Evolutionary conservation across 2,113 vertebrate genomes (phyloP).

Genomic region (Entosphenus tridentatus): DNA sequence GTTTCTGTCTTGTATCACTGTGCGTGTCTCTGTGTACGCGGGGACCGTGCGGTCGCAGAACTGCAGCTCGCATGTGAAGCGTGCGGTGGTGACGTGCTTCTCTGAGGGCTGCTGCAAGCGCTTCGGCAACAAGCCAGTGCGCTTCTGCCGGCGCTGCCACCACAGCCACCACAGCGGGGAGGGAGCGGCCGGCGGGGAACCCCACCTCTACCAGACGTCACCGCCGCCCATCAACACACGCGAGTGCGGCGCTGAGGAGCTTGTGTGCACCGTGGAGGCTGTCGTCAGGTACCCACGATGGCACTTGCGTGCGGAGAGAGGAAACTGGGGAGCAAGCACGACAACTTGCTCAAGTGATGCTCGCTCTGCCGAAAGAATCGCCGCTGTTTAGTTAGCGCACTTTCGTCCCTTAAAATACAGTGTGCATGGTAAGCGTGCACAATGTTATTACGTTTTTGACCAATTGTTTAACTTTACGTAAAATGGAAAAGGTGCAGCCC

Average conservation of each 20-base stretch:
- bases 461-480: too few relatives aligned
- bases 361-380: too few relatives aligned
- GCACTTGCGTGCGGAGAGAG: too few relatives aligned
- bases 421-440: too few relatives aligned
- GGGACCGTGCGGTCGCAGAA: constrained; percentile 28
- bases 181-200: constrained; percentile 49
- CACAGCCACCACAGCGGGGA: constrained; percentile 91
- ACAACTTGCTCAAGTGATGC: too few relatives aligned
- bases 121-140: constrained; percentile 83
- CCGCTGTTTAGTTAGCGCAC: too few relatives aligned
- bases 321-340: too few relatives aligned
- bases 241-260: constrained; percentile 84
- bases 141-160: constrained; percentile 93
- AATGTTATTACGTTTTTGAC: too few relatives aligned
- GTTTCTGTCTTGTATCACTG: too few relatives aligned
- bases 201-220: constrained; percentile 91
- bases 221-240: constrained; percentile 91
- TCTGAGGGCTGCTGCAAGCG: constrained; percentile 89
- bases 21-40: not conserved
- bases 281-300: constrained; percentile 51
- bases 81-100: constrained; percentile 94
- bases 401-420: too few relatives aligned
- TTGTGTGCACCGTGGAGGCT: constrained; percentile 85
- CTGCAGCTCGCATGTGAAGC: constrained; percentile 87
- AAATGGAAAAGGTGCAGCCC: too few relatives aligned